phyloP scores from a whole-genome alignment of 2,113 vertebrate genomes.

The Plotosus lineatus region DNA sequence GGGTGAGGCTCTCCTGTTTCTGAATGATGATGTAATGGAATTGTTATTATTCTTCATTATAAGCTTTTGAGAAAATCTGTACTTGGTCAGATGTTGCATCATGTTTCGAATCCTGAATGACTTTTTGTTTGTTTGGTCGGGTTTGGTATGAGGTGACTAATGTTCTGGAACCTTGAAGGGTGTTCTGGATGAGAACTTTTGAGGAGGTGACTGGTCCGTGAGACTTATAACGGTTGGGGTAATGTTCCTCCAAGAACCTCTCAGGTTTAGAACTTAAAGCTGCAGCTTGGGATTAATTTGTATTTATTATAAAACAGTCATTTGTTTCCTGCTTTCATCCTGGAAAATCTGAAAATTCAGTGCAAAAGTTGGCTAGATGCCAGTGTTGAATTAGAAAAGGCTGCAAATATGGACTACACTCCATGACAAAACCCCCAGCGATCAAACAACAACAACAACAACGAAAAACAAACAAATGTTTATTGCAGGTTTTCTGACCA shows the following conservation, averaged over 20 bases:
- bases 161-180: conserved; percentile 11
- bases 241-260: too few relatives aligned
- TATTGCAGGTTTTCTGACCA: neutral
- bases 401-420: neutral
- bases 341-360: neutral
- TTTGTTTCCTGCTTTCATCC: neutral
- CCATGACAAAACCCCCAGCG: neutral
- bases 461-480: neutral
- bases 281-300: too few relatives aligned
- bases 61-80: neutral
- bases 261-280: too few relatives aligned
- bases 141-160: neutral
- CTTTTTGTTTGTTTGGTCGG: too few relatives aligned
- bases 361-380: neutral
- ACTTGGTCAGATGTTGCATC: neutral
- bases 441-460: neutral
- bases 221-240: too few relatives aligned
- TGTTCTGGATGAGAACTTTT: conserved; percentile 16
- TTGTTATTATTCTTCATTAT: neutral
- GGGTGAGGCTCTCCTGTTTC: neutral
- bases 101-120: neutral
- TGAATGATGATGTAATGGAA: neutral
- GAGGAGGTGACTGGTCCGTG: conserved; percentile 2
- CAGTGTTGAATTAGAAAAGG: neutral
- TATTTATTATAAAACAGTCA: too few relatives aligned